Conservation (phyloP, 2,888 invertebrate genomes). For the Elysia crispata region DNA sequence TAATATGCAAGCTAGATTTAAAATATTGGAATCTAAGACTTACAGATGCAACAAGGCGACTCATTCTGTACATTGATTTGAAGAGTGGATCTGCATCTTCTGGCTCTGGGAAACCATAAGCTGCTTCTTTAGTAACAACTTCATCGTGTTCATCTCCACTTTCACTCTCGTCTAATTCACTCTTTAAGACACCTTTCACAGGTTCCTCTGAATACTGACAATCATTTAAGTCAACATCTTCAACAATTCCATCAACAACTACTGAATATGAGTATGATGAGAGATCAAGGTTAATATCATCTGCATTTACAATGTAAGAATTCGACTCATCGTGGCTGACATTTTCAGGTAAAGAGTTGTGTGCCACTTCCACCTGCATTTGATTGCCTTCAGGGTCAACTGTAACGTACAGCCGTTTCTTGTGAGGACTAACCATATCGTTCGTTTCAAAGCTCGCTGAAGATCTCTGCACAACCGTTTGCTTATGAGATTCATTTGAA, state of each 20-base stretch:
- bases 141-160: conserved; percentile 47
- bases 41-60: conserved; percentile 48
- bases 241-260: conserved; percentile 48
- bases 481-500: conserved; percentile 40
- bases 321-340: conserved; percentile 46
- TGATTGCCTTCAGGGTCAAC: conserved; percentile 49
- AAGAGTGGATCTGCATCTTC: conserved; percentile 49
- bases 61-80: conserved; percentile 47
- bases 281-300: conserved; percentile 49
- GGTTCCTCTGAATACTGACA: conserved; percentile 47
- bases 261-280: conserved; percentile 49
- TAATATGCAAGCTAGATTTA: too few species aligned
- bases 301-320: conserved; percentile 48
- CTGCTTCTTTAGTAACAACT: conserved; percentile 23
- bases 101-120: conserved; percentile 40
- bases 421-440: conserved; percentile 36
- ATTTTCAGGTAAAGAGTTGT: conserved; percentile 40
- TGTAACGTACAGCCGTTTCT: conserved; percentile 41
- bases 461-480: conserved; percentile 20
- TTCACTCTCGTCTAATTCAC: conserved; percentile 46
- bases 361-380: conserved; percentile 47
- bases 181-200: conserved; percentile 43
- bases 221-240: conserved; percentile 48
- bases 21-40: not conserved
- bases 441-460: conserved; percentile 35